Evolutionary conservation across 2,113 vertebrate species (phyloP), one percentile per base, ranked within the genome.

Genomic region (Polypterus senegalus): DNA sequence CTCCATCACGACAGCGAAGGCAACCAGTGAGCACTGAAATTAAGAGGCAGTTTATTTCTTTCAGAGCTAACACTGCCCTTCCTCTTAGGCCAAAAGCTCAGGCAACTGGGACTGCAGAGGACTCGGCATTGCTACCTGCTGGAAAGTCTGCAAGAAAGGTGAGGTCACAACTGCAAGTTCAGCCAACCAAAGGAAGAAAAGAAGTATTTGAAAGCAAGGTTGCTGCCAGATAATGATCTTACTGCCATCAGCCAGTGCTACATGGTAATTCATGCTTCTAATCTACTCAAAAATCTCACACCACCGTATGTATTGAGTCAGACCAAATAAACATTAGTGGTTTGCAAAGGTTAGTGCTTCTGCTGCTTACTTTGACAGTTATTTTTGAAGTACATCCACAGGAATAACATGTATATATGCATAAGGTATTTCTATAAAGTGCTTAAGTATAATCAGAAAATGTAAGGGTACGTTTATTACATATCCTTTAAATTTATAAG

Each of bases 191-290:
- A 85, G 84, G 79, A 71, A 89, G 85, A 71, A 77, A 78, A 54
- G 76, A 81, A 48, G 77, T 69, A 52, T 66, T 74, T 69, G 87
- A 82, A 79, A 85, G 83, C 70, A 86, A 85, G 70, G 68, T 75
- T 5, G 72, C 76, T 66, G 79, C 85, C 77, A 94, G 92, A 92
- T 97, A 93, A 89, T 91, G 89, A 76, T 64, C 80, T 72, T 80
- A 83, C 74, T 75, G 67, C 10, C 9, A 47, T 5, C 46, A 46
- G 48, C 44, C 62, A 44, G 43, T 11, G 57, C 52, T 51, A 2
- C 5, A 54, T 60, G 52, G 5, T 55, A 46, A 56, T 45, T 54
- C 55, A 48, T 58, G 70, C 78, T 65, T 79, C 69, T 71, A 69
- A 66, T 63, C 68, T 73, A 76, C 74, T 57, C 48, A 61, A 54